Conservation (phyloP, 2,888 invertebrate species). For the Gibbula magus region DNA sequence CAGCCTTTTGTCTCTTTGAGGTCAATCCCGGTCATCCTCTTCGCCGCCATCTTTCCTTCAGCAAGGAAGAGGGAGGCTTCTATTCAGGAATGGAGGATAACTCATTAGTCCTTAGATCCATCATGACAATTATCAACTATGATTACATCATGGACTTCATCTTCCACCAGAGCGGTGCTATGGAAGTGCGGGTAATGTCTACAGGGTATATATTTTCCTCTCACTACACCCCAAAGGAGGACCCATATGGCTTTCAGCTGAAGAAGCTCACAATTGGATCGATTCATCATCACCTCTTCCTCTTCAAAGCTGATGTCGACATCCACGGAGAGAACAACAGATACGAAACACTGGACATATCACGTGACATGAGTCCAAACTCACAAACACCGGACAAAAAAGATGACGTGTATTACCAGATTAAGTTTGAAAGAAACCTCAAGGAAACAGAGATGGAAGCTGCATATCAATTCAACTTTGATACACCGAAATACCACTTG, state of each 20-base stretch:
- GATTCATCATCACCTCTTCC: conserved; percentile 63
- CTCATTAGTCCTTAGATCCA: conserved; percentile 56
- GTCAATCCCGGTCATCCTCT: conserved; percentile 62
- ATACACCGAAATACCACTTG: conserved; percentile 59
- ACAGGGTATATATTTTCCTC: conserved; percentile 60
- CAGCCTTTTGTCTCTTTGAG: conserved; percentile 67
- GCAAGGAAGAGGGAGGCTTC: conserved; percentile 33
- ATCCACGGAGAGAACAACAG: conserved; percentile 59
- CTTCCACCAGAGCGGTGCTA: conserved; percentile 63
- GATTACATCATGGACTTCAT: conserved; percentile 66
- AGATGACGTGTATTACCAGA: conserved; percentile 43
- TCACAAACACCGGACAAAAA: conserved; percentile 36
- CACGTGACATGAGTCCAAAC: conserved; percentile 42
- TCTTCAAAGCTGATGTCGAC: conserved; percentile 58
- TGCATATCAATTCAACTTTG: conserved; percentile 58
- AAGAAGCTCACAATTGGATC: conserved; percentile 49
- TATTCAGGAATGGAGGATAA: conserved; percentile 62
- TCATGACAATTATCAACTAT: conserved; percentile 58
- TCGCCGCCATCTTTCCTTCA: conserved; percentile 55
- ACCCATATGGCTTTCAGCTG: conserved; percentile 50
- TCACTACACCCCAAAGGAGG: conserved; percentile 37
- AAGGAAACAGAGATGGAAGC: conserved; percentile 55
- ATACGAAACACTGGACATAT: conserved; percentile 58
- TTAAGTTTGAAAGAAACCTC: conserved; percentile 40
- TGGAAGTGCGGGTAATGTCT: conserved; percentile 52